Base-by-base conservation (phyloP, 2,888 invertebrate species). In the Clistopyga incitator region DNA sequence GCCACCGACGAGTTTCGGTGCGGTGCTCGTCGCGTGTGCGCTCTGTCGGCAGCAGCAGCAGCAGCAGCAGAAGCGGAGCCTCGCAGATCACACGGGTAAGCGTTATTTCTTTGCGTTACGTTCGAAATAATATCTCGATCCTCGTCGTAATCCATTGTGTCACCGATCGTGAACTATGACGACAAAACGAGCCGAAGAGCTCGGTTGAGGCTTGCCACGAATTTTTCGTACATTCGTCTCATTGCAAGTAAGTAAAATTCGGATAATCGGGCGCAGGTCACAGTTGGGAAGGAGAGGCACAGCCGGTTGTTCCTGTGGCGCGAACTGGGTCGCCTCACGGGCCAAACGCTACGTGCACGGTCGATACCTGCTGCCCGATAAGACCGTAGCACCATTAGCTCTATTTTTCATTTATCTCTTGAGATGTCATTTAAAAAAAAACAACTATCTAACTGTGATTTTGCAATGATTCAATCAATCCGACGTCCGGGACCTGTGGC, bases 21-120 rank as follows among this genome's bases (percentile, higher is more conserved):
- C 29, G 38, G 52, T 67, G 75, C 52, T 59, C 54, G 79, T 82
- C 82, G 84, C 61, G 82, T 79, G 77, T 76, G 76, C 79, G 84
- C 67, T 82, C 84, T 79, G 82, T 79, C 82, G 79, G 25, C 68
- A 56, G 76, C 38, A 61, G 64, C 56, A 56, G 52, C 68, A 45
- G 59, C 81, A 65, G 80, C 23, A 45, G 74, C 65, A 34, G 71
- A 61, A 61, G 54, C 59, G 64, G 50, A 64, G 78, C 52, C 61
- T 78, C 67, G 78, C 84, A 74, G 64, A 74, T 78, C 47, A 18
- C 42, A 75, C 81, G 78, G 83, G 81, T 81, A 78, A 80, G 81
- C 83, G 47, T 52, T 50, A 52, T 68, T 52, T 23, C 25, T 25
- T 20, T 18, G 3, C 11, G n/a, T 38, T 42, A 47, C 56, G 42